Evolutionary conservation across 2,113 vertebrate genomes (phyloP), one percentile per base, ranked within the genome.

Genomic region (Megaceryle maxima): DNA sequence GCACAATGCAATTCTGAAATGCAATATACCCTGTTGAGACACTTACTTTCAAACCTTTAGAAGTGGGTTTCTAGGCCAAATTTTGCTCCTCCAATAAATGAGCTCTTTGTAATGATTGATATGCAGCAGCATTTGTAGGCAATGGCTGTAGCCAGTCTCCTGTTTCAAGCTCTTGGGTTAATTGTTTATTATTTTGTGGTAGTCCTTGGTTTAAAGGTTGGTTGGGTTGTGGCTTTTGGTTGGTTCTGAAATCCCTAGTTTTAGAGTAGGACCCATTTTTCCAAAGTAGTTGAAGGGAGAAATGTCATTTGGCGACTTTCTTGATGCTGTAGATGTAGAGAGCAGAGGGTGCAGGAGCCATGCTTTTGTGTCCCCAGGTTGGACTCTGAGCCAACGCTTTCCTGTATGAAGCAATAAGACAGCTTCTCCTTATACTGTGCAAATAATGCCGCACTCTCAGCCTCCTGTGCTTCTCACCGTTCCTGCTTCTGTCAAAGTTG

Each of bases 381-480:
- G 76, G 91, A 63, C 78, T 76, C 80, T 75, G 51, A 93, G 63
- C 44, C 50, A 86, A 31, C 59, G 22, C 56, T 94, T 94, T 78
- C 35, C 46, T 92, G 63, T n/a, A 51, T 64, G 85, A 88, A 78
- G 92, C 29, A 93, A 64, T 51, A 37, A 39, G 20, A 25, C 33
- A 86, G 31, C 17, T 86, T 87, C 80, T 78, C 41, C 73, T 74
- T 84, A 29, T 10, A 14, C 24, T 59, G 18, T 50, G 31, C 22
- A 62, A 85, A 21, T 41, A 75, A 33, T 11, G 46, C 39, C 70
- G 59, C 21, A 6, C 20, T 88, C 81, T 55, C 75, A 78, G 21
- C 41, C 72, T 39, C 62, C 62, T 35, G 9, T 16, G 21, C 16
- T 87, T 93, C 66, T 96, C 46, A 41, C 84, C 39, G 39, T 60